Conservation (phyloP, 2,797 vertebrate genomes). For the Coilia nasus region DNA sequence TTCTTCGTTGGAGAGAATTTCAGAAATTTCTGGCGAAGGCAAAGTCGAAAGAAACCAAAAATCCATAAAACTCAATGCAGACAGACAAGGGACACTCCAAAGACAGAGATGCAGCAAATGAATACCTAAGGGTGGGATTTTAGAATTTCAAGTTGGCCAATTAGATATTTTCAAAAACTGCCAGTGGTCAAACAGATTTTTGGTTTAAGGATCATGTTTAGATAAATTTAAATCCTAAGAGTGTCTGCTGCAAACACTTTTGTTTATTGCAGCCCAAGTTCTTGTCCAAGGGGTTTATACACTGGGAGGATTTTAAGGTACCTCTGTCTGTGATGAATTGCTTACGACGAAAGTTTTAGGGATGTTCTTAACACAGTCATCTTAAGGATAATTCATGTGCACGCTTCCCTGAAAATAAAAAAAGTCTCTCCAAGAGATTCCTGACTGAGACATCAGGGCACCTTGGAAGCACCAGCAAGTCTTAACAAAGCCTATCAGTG, state of each 20-base stretch:
- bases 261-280: no score
- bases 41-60: conserved; percentile 11
- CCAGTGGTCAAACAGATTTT: not conserved
- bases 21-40: conserved; percentile 49
- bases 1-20: conserved; percentile 78
- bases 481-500: not conserved
- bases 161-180: not conserved
- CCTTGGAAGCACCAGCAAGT: not conserved
- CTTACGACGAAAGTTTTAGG: not conserved
- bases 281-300: not conserved
- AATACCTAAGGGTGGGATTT: not conserved
- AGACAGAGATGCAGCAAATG: not conserved
- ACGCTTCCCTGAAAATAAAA: not conserved
- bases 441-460: not conserved
- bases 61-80: not conserved
- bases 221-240: not conserved
- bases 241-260: not conserved
- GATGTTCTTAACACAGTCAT: no score
- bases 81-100: not conserved
- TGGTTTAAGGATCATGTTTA: not conserved
- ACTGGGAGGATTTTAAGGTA: not conserved
- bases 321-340: not conserved
- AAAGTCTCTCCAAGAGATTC: not conserved
- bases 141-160: no score
- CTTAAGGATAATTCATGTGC: no score